Base-by-base conservation (phyloP, 2,797 vertebrate genomes). In the Loris lydekkerianus region DNA sequence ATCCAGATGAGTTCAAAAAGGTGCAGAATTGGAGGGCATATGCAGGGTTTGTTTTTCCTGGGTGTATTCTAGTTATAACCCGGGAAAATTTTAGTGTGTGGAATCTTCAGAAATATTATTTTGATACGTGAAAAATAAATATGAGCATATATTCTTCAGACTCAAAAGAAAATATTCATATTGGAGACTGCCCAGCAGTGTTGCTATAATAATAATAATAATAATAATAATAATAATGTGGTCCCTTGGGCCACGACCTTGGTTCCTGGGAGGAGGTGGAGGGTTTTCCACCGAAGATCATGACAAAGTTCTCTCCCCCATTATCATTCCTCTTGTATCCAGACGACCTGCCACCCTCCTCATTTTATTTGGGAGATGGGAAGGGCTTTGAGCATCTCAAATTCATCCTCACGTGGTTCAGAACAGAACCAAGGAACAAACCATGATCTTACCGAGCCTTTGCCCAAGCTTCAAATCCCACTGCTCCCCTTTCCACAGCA, bases 141-240 rank as follows among this genome's bases (percentile, higher is more conserved):
- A 14, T 5, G 17, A 1, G 29, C 7, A 4, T 65, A 17, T 8
- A 8, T 20, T 86, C 61, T 65, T 27, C 10, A 95, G 67, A 34
- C 14, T n/a, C 14, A 29, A 85, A 29, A 21, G 60, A 40, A 86
- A 72, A 29, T 11, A 21, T 31, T 70, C 27, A 8, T 63, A 61
- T 11, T 56, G n/a, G 67, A 77, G 77, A 17, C 5, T 29, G 0
- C 9, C 63, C 18, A 43, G 7, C 9, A 14, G 17, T 21, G 4
- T 67, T 63, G 49, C 43, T 70, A 31, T 58, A 10, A 3, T 37
- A 75, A n/a, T 31, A 5, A 20, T 0, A 2, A 3, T 40, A 40
- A n/a, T 31, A 5, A 20, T 0, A 3, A 3, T 40, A 40, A n/a
- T 31, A 5, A 20, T 0, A 5, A 3, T 29, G 10, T 27, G 27